These are phyloP conservation scores for Eunapius fragilis DNA, from an alignment of 37 sponge, comb jelly and placozoan species.

Conservation along the genomic window DNA sequence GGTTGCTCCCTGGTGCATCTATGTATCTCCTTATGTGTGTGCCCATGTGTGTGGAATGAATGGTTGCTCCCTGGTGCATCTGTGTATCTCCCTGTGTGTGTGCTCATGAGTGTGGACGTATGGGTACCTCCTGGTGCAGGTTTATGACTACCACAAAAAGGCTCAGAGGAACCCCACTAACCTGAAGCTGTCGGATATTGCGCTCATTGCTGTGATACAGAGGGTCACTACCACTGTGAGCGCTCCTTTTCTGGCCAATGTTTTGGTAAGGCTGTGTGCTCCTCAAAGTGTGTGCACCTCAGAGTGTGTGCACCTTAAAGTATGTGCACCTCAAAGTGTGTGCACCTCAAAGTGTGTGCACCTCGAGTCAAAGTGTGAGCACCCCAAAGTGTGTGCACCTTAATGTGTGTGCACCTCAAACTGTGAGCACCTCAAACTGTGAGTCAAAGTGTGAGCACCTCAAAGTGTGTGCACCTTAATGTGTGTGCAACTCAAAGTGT, in stretches of 20 bases:
- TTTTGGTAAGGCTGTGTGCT: conserved; percentile 38
- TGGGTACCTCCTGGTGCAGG: conserved; percentile 10
- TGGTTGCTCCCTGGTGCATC: too few species aligned
- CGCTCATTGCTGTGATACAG: conserved; percentile 24
- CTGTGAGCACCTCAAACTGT: too few species aligned
- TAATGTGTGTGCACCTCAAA: background rate
- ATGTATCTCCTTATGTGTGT: too few species aligned
- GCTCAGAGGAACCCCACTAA: conserved; percentile 40
- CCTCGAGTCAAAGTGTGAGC: too few species aligned
- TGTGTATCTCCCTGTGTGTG: too few species aligned
- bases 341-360: too few species aligned
- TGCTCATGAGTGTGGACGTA: too few species aligned
- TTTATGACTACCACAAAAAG: conserved; percentile 25
- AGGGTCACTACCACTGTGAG: conserved; percentile 30
- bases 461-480: background rate
- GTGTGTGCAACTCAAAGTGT: background rate
- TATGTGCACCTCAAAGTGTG: too few species aligned
- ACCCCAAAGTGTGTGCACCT: background rate
- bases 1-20: too few species aligned
- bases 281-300: background rate
- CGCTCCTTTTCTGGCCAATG: conserved; percentile 34
- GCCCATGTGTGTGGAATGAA: too few species aligned
- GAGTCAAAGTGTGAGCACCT: background rate
- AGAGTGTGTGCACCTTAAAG: too few species aligned
- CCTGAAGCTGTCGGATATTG: conserved; percentile 40